Evolutionary conservation across 2,113 vertebrate genomes (phyloP), one percentile per base, ranked within the genome.

Genomic region (Peromyscus leucopus): DNA sequence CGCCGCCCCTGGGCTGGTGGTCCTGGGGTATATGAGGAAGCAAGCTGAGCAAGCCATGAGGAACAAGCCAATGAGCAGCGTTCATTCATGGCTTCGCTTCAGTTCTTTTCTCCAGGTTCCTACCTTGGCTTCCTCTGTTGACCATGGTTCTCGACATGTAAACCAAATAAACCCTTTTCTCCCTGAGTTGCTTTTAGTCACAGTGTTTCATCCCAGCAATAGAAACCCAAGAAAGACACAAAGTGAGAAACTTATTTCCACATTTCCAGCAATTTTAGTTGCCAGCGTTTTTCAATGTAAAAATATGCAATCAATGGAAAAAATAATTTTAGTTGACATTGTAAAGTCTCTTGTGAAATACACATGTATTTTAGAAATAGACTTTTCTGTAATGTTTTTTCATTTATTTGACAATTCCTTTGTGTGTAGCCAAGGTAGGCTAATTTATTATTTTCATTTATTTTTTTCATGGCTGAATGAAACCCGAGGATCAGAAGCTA

Each of bases 331-430:
- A 57, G 10, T 59, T 87, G 28, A 19, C 63, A 74, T 39, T 90
- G 93, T 83, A 10, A 96, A 93, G 36, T 80, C 12, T 82, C 42
- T 83, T 95, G 9, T 28, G 89, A 95, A 94, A 91, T 57, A n/a
- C 16, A 11, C 28, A 28, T 39, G 31, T 39, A 26, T 2, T 92
- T 88, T 46, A 95, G 46, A n/a, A 78, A 88, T 16, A 88, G 3
- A 59, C 80, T 92, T 94, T 96, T 26, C 48, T 84, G 11, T 76
- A 51, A 4, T 46, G 2, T 63, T 92, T 93, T 93, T 86, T 91
- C 4, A 74, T 92, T 95, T 91, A 84, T 39, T 91, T 51, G 1
- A 96, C 91, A 94, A 85, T 89, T 61, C 39, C 46, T 85, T 75
- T 80, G 21, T 67, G 85, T 39, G 24, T 48, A 79, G 11, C 21